Evolutionary conservation across 2,888 invertebrate genomes (phyloP), one percentile per base, ranked within the genome.

Genomic region (Thecophora atra): DNA sequence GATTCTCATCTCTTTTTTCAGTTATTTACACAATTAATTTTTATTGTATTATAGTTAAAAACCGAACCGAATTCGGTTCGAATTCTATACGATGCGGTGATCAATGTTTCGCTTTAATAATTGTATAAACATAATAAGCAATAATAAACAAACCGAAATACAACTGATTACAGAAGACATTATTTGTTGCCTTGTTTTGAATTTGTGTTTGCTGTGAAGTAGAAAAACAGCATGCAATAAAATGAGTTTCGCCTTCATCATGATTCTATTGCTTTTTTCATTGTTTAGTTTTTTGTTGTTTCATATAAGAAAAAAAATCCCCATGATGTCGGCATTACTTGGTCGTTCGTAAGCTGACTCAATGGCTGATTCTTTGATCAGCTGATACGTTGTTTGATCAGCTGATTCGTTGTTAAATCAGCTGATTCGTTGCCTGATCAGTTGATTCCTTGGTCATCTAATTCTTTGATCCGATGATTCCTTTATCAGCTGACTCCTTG

Each of bases 31-130:
- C 13, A 44, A 44, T 47, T n/a, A 58, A 58, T 51, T 67, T 4
- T 58, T 63, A n/a, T 56, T 70, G 1, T 30, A 44, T 37, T 17
- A 70, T 66, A 63, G 54, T 72, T 58, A 24, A 63, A 62, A 21
- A 19, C 37, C 11, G 1, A 37, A 37, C 37, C 37, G 37, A 37
- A 37, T 37, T 37, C 37, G 37, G 1, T 11, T 11, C 37, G 37
- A 37, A 37, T 37, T 37, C 37, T 6, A 0, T 11, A 11, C 3
- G 37, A 11, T 54, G 4, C 19, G 2, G 54, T 19, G 54, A 21
- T 54, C 19, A 54, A 21, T 11, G 24, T 21, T 54, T 21, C 5
- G n/a, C 3, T 54, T 54, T 54, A 54, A 54, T 54, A 21, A 54
- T n/a, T n/a, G n/a, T n/a, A 21, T n/a, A 11, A 21, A 54, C 21